Evolutionary conservation across 2,797 vertebrate species (phyloP).

Genomic region (Tauraco hartlaubi): DNA sequence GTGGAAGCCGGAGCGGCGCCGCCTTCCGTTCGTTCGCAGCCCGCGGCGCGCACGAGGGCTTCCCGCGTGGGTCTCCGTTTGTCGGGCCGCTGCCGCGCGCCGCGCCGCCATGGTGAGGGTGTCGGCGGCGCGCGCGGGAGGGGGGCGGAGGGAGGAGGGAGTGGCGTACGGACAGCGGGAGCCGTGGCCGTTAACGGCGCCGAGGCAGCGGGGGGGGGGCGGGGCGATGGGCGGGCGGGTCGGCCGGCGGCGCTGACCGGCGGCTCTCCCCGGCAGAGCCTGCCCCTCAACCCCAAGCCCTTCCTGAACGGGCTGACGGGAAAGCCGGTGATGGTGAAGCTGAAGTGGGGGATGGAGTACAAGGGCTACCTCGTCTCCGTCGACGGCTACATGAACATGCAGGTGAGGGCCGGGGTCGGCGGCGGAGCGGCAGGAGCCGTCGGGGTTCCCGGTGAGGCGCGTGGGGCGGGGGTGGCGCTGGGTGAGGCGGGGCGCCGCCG

Average conservation of each 20-base stretch:
- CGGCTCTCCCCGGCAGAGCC: conserved; percentile 83
- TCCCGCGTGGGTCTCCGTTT: neutral
- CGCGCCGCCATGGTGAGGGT: conserved; percentile 74
- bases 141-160: neutral
- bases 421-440: neutral
- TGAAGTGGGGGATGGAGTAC: conserved; percentile 99
- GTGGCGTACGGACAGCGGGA: no score
- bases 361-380: conserved; percentile 98
- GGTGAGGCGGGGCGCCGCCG: accelerated
- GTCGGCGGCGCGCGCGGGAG: neutral
- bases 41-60: neutral
- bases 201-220: no score
- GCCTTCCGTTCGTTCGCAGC: neutral
- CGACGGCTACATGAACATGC: conserved; percentile 99
- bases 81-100: neutral
- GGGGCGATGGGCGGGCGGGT: neutral
- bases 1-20: neutral
- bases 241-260: neutral
- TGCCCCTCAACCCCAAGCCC: conserved; percentile 97
- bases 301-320: conserved; percentile 97
- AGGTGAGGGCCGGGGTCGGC: conserved; percentile 78
- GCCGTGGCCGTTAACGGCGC: neutral
- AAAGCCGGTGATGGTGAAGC: conserved; percentile 98
- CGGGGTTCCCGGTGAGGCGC: neutral
- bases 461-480: no score